Evolutionary conservation across 2,113 vertebrate genomes (phyloP).

Genomic region (Charina bottae): DNA sequence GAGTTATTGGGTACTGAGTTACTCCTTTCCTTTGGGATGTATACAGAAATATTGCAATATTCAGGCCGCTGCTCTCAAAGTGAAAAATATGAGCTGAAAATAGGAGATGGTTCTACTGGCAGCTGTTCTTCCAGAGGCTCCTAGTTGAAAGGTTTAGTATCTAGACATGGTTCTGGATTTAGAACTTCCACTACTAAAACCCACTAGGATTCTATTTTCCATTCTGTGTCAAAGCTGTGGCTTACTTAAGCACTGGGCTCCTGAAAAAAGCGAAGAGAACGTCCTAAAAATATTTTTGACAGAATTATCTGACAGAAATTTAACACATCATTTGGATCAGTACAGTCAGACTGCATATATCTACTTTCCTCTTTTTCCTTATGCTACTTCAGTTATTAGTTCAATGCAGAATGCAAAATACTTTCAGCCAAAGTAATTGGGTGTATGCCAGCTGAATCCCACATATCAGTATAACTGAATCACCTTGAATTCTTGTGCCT

Average conservation of each 20-base stretch:
- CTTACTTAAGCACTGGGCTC: neutral
- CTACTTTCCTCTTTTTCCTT: neutral
- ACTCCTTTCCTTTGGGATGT: neutral
- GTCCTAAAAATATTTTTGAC: neutral
- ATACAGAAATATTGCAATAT: neutral
- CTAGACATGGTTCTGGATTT: neutral
- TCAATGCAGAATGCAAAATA: slow-evolving; percentile 20
- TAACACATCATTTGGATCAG: neutral
- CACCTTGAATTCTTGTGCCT: slow-evolving; percentile 6
- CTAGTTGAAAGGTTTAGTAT: neutral
- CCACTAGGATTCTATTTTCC: neutral
- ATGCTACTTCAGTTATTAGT: slow-evolving; percentile 20
- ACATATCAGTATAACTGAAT: slow-evolving; percentile 9
- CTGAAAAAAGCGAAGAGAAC: neutral
- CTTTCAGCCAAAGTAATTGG: slow-evolving; percentile 22
- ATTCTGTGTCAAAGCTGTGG: neutral
- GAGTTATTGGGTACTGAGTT: neutral
- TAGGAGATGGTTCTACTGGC: neutral
- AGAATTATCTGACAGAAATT: neutral
- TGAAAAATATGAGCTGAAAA: neutral
- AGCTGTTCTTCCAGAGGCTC: neutral
- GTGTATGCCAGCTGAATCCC: neutral
- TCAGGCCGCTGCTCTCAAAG: neutral
- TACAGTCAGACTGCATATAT: neutral
- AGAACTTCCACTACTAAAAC: neutral